Evolutionary conservation across 1,140 invertebrate genomes (phyloP).

Genomic region (Eubasilissa regina): DNA sequence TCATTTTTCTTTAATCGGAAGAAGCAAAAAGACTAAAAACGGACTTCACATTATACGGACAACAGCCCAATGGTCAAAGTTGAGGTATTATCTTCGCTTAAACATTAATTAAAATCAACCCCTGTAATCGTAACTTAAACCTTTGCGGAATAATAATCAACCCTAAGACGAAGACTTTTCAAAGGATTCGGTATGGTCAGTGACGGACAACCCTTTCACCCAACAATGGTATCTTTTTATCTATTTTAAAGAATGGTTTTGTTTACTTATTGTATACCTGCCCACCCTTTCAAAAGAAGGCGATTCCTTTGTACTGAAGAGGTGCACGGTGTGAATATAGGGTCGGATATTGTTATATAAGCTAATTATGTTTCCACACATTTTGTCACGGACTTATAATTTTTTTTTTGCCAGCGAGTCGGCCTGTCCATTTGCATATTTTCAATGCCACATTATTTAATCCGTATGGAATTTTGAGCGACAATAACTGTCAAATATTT

Average conservation of each 20-base stretch:
- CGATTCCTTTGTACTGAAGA: slow-evolving; percentile 35
- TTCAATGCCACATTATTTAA: slow-evolving; percentile 51
- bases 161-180: not conserved
- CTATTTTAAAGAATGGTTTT: slow-evolving; percentile 53
- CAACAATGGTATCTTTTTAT: slow-evolving; percentile 35
- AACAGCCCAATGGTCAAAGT: slow-evolving; percentile 37
- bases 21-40: slow-evolving; percentile 40
- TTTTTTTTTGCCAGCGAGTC: slow-evolving; percentile 10
- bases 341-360: slow-evolving; percentile 58
- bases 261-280: slow-evolving; percentile 57
- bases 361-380: slow-evolving; percentile 61
- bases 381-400: slow-evolving; percentile 52
- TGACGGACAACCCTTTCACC: slow-evolving; percentile 4
- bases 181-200: slow-evolving; percentile 44
- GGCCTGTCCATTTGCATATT: slow-evolving; percentile 47
- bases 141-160: slow-evolving; percentile 44
- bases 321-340: slow-evolving; percentile 54
- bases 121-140: slow-evolving; percentile 21
- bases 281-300: slow-evolving; percentile 38
- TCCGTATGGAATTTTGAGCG: slow-evolving; percentile 51
- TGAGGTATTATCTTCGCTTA: slow-evolving; percentile 56
- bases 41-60: slow-evolving; percentile 10
- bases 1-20: slow-evolving; percentile 50
- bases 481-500: slow-evolving; percentile 51
- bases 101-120: slow-evolving; percentile 58